Base-by-base conservation (phyloP, 1,140 invertebrate genomes). In the Sycophaga agraensis region DNA sequence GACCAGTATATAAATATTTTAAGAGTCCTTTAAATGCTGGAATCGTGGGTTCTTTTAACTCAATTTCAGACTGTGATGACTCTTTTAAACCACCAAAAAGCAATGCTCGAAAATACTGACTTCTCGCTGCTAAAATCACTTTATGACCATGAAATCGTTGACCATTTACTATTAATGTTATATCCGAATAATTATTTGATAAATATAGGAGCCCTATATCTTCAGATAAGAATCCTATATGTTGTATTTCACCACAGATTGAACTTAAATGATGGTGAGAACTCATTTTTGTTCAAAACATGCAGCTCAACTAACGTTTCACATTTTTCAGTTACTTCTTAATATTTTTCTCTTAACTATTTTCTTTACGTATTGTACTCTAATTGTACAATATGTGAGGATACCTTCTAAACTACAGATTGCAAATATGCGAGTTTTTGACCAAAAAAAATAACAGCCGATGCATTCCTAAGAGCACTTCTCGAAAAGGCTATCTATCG, bases 1-100 rank as follows among this genome's bases (percentile, higher is more conserved):
- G 88, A 35, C 93, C 92, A 59, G 93, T 96, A 76, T 99, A 99
- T 48, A 99, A 94, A 81, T 99, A 99, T 71, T 92, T 89, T 0
- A 99, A 81, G 0, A 99, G 82, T 48, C 88, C 86, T 78, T 93
- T 93, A 72, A 99, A 99, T 17, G 95, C 91, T 60, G 87, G 84
- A 19, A 96, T 77, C n/a, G 91, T 91, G 26, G 94, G 87, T 66
- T 89, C 91, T 74, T 90, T 88, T 16, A 99, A 73, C 68, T 90
- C 88, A 59, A 99, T 92, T 83, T 96, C 92, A 31, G 69, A 59
- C 58, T 81, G 89, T 57, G 84, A 87, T 0, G 93, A 89, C 82
- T 99, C 97, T 66, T 88, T 87, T 82, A 99, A 85, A 14, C 97
- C 96, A 42, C 96, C 95, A 83, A 88, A 96, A 17, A 97, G 84